These are phyloP conservation scores for Nomada hirtipes DNA, from an alignment of 2,888 invertebrate genomes.

Conservation along the genomic window DNA sequence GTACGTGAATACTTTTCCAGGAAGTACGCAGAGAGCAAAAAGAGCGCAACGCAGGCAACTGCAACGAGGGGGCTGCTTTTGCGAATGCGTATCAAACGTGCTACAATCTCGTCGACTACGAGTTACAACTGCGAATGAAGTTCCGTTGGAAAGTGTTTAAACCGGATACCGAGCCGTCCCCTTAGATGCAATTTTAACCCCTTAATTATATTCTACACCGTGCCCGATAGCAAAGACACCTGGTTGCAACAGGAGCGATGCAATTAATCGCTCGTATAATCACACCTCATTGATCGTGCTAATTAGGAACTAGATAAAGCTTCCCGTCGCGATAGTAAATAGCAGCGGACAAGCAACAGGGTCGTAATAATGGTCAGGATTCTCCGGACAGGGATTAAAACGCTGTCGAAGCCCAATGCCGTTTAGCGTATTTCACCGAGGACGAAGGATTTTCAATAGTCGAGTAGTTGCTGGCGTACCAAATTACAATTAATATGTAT, in stretches of 20 bases:
- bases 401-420: not conserved
- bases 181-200: not conserved
- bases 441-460: not conserved
- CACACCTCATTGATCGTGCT: conserved; percentile 29
- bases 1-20: conserved; percentile 31
- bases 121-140: too few species aligned
- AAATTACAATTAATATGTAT: too few species aligned
- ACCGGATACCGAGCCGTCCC: not conserved
- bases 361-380: not conserved
- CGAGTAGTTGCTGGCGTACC: not conserved
- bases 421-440: not conserved
- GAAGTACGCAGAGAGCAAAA: conserved; percentile 30
- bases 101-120: too few species aligned
- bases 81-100: not conserved
- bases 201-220: conserved; percentile 24
- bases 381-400: not conserved
- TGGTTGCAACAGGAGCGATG: not conserved
- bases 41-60: not conserved
- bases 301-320: conserved; percentile 19
- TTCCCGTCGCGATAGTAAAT: conserved; percentile 7
- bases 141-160: not conserved
- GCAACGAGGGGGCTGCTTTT: conserved; percentile 19
- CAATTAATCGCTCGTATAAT: conserved; percentile 45
- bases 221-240: conserved; percentile 38
- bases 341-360: not conserved